Evolutionary conservation across 2,797 vertebrate species (phyloP).

Genomic region (Luscinia megarhynchos): DNA sequence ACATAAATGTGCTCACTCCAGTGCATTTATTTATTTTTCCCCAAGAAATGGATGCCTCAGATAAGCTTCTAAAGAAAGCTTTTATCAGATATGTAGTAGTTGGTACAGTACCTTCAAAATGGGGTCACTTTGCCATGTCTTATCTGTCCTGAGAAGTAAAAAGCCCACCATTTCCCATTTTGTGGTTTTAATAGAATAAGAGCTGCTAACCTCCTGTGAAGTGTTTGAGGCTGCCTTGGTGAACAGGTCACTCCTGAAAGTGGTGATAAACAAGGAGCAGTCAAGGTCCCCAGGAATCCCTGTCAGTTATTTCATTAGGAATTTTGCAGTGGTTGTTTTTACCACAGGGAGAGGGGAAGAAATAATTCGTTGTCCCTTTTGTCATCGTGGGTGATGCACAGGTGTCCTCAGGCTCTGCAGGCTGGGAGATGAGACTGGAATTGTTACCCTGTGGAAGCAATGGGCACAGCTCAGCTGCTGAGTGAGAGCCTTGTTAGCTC

Average conservation of each 20-base stretch:
- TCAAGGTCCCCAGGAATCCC: not conserved
- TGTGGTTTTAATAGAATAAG: not conserved
- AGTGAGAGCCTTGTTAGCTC: not conserved
- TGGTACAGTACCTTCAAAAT: constrained; percentile 10
- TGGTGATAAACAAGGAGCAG: not conserved
- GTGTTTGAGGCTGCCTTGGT: not conserved
- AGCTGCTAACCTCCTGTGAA: not conserved
- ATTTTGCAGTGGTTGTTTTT: not conserved
- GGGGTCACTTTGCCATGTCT: not conserved
- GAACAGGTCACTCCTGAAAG: not conserved
- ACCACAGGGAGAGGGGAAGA: not conserved
- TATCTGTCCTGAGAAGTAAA: constrained; percentile 6
- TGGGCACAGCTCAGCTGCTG: not conserved
- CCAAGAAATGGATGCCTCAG: constrained; percentile 1
- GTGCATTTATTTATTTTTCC: constrained; percentile 52
- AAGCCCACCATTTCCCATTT: not conserved
- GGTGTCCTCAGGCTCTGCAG: not conserved
- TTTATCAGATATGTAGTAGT: constrained; percentile 9
- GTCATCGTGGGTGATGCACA: not conserved
- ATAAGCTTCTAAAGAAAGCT: constrained; percentile 37
- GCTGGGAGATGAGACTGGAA: not conserved
- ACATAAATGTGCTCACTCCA: constrained; percentile 32
- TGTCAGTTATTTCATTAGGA: not conserved
- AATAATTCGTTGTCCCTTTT: not conserved
- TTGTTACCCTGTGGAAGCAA: not conserved